A percentile compares a stretch with the other conserved stretches of the same genome.
Evolutionary conservation across 1,140 invertebrate species (phyloP).

Genomic region (Musca domestica): DNA sequence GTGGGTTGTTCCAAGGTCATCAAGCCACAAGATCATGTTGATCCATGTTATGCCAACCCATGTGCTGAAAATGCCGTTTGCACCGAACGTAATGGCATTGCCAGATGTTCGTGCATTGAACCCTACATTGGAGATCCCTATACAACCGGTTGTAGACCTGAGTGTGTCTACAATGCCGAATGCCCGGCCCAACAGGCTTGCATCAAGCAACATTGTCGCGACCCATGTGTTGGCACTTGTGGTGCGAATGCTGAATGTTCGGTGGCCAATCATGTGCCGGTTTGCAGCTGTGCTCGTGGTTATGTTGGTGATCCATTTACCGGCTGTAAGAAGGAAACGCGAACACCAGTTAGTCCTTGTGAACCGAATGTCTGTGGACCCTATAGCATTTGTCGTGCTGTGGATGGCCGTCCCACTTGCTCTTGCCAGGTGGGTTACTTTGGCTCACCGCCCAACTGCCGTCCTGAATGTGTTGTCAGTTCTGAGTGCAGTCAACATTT

Average conservation of each 20-base stretch:
- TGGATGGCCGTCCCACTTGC: constrained; percentile 71
- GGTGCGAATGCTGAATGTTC: constrained; percentile 75
- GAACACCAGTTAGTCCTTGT: constrained; percentile 68
- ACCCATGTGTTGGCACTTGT: constrained; percentile 83
- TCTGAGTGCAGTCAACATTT: constrained; percentile 71
- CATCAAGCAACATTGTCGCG: constrained; percentile 78
- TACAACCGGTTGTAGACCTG: constrained; percentile 72
- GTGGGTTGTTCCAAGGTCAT: constrained; percentile 67
- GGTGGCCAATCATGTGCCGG: constrained; percentile 77
- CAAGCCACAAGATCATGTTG: constrained; percentile 51
- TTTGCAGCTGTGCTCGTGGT: constrained; percentile 73
- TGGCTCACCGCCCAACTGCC: constrained; percentile 72
- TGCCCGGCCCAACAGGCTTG: constrained; percentile 78
- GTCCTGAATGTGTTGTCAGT: constrained; percentile 76
- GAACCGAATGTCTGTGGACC: constrained; percentile 78
- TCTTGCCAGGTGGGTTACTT: constrained; percentile 73
- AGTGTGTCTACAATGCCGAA: constrained; percentile 76
- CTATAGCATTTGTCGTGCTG: constrained; percentile 73
- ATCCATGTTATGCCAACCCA: constrained; percentile 76
- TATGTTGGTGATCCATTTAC: constrained; percentile 80
- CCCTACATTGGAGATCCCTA: constrained; percentile 83
- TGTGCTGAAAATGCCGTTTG: constrained; percentile 81
- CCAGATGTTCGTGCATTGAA: constrained; percentile 77
- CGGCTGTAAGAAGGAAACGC: constrained; percentile 64
- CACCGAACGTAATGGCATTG: constrained; percentile 64